phyloP scores from a whole-genome alignment of 2,888 invertebrate species.

The Cecidostiba fungosa region DNA sequence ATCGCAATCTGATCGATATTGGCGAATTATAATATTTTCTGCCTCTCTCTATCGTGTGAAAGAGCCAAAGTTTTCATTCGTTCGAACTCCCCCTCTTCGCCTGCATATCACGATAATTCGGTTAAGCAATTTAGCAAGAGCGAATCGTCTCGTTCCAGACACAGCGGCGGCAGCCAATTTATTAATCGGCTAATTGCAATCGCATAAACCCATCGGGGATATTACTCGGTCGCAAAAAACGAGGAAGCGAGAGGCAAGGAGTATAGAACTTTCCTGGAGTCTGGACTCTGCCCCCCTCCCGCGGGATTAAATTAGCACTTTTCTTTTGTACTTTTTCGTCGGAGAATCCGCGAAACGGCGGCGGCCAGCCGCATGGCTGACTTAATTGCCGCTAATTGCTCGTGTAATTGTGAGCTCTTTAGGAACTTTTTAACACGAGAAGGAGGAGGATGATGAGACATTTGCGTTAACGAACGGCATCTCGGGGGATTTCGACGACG shows the following conservation, averaged over 20 bases:
- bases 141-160: constrained; percentile 4
- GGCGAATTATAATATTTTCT: neutral
- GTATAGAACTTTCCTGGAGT: constrained; percentile 20
- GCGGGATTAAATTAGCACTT: constrained; percentile 50
- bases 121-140: constrained; percentile 41
- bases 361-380: neutral
- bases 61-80: neutral
- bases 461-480: constrained; percentile 35
- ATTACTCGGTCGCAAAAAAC: neutral
- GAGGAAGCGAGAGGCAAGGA: neutral
- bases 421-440: constrained; percentile 15
- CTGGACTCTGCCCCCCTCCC: neutral
- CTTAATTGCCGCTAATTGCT: constrained; percentile 55
- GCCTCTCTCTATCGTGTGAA: neutral
- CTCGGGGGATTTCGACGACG: constrained; percentile 26
- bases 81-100: neutral
- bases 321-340: constrained; percentile 24
- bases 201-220: constrained; percentile 30
- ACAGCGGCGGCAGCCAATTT: constrained; percentile 38
- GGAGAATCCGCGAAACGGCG: constrained; percentile 40
- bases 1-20: neutral
- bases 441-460: constrained; percentile 3
- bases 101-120: constrained; percentile 43
- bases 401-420: constrained; percentile 42
- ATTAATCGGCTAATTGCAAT: constrained; percentile 54